phyloP scores from a whole-genome alignment of 2,888 invertebrate genomes.

The Nomada flava region DNA sequence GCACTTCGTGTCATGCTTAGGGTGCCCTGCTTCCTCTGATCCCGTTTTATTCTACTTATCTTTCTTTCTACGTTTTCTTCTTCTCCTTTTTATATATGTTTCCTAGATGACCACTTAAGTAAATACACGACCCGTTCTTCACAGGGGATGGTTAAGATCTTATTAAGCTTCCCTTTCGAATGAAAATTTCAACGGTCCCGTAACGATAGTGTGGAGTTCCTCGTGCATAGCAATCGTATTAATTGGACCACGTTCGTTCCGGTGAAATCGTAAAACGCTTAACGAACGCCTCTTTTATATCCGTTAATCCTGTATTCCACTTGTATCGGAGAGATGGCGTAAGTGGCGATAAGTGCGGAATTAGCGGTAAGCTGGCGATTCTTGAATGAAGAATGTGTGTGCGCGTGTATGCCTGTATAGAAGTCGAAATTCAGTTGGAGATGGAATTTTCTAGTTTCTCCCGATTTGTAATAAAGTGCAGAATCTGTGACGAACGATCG shows the following conservation, averaged over 20 bases:
- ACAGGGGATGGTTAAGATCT: neutral
- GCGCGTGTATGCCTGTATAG: too few relatives aligned
- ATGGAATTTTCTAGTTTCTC: slow-evolving; percentile 17
- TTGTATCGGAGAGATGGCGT: neutral
- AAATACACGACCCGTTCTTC: neutral
- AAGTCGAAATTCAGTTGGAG: too few relatives aligned
- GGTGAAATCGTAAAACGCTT: slow-evolving; percentile 18
- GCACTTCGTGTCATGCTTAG: slow-evolving; percentile 1
- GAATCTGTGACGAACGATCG: slow-evolving; percentile 47
- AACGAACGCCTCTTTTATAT: neutral
- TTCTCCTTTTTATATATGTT: neutral
- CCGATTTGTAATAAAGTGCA: slow-evolving; percentile 53
- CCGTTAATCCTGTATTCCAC: neutral
- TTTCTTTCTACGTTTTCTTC: neutral
- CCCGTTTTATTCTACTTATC: neutral
- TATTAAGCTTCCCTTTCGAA: slow-evolving; percentile 8
- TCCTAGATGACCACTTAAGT: slow-evolving; percentile 7
- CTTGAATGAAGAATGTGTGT: too few relatives aligned
- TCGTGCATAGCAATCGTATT: slow-evolving; percentile 18
- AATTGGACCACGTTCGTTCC: slow-evolving; percentile 25
- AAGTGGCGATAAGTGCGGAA: neutral
- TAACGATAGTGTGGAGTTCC: slow-evolving; percentile 8
- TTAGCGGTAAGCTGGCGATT: neutral
- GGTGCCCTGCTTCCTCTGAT: neutral
- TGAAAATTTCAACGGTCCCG: slow-evolving; percentile 31